phyloP scores from a whole-genome alignment of 2,113 vertebrate species.

The Epinephelus fuscoguttatus region DNA sequence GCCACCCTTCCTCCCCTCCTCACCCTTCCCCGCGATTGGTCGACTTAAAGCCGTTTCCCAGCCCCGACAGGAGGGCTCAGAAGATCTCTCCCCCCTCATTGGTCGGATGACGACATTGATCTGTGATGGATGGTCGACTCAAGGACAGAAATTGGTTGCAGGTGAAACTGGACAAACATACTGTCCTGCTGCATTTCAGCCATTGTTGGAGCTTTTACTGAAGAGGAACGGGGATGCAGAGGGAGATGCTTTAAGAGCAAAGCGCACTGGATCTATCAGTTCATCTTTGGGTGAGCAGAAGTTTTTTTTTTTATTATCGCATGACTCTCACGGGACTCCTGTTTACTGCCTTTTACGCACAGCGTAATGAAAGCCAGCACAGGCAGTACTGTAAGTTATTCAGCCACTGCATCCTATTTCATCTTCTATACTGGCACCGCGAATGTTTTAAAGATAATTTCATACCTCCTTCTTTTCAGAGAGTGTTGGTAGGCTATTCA shows the following conservation, averaged over 20 bases:
- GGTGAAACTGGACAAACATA: background rate
- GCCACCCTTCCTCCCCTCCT: background rate
- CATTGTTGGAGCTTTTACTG: background rate
- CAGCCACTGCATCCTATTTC: background rate
- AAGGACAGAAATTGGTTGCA: conserved; percentile 27
- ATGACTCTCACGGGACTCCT: conserved; percentile 40
- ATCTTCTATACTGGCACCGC: background rate
- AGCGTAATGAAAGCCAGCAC: too few relatives aligned
- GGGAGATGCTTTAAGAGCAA: conserved; percentile 1
- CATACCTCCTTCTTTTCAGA: background rate
- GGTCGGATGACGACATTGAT: background rate
- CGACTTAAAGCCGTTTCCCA: background rate
- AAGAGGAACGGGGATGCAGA: background rate
- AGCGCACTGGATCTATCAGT: background rate
- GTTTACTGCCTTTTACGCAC: background rate
- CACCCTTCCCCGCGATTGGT: conserved; percentile 40
- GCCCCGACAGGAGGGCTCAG: background rate
- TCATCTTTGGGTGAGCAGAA: conserved; percentile 51
- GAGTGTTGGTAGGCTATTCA: background rate
- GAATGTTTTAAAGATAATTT: background rate
- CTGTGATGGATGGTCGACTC: conserved; percentile 14
- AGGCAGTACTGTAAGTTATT: too few relatives aligned
- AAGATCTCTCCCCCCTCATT: conserved; percentile 3
- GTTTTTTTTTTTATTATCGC: background rate
- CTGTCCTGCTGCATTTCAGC: background rate